phyloP scores from a whole-genome alignment of 2,797 vertebrate genomes.

The Zalophus californianus region DNA sequence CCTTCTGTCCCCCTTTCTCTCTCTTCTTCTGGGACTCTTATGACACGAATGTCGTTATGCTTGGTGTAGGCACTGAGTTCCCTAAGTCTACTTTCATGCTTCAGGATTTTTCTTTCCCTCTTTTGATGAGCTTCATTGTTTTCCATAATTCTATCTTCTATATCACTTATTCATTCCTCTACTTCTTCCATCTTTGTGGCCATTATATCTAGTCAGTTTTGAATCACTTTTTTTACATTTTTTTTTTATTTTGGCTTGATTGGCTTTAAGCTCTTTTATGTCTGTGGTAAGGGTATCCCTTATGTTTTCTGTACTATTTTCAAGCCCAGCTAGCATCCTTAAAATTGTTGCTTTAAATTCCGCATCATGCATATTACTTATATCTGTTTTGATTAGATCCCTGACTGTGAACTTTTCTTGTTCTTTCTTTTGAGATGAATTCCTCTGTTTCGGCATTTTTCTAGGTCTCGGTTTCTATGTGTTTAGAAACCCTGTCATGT shows the following conservation, averaged over 20 bases:
- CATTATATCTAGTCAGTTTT: not conserved
- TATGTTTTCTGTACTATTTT: not conserved
- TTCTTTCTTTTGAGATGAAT: not conserved
- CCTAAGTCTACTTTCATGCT: not conserved
- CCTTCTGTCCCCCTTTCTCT: not conserved
- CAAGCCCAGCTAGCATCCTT: not conserved
- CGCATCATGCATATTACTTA: not conserved
- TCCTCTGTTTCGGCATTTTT: not conserved
- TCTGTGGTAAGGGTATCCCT: not conserved
- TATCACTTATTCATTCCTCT: not conserved
- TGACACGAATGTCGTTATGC: not conserved
- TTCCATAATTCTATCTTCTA: not conserved
- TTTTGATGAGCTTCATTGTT: not conserved
- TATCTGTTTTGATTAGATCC: not conserved
- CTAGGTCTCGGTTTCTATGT: not conserved
- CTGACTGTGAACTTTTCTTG: not conserved
- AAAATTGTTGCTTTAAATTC: not conserved
- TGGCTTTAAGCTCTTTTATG: not conserved
- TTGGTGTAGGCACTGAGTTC: not conserved
- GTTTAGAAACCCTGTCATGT: not conserved
- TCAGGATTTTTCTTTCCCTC: not conserved
- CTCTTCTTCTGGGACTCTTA: not conserved
- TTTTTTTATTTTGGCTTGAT: not conserved
- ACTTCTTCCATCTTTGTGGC: not conserved
- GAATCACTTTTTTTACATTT: not conserved